Base-by-base conservation (phyloP, 2,113 vertebrate species). In the Pelecanoides urinatrix region DNA sequence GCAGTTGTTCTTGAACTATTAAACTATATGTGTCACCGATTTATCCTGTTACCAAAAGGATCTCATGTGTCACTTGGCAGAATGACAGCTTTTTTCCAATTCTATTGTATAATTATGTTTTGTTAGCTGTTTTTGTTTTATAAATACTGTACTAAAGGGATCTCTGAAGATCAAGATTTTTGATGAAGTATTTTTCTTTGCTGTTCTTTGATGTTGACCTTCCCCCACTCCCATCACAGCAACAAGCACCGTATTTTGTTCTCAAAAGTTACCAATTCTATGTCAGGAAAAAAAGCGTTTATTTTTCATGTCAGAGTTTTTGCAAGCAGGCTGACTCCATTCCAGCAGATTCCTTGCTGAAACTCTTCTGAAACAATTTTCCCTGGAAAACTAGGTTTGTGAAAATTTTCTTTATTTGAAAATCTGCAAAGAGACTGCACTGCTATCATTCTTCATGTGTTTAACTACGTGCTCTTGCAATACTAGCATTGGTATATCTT, bases 61-160 rank as follows among this genome's bases (percentile, higher is more conserved):
- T 91, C 80, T 97, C 67, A 42, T 95, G 86, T 95, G 81, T 96
- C 72, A 70, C 77, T 97, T 97, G 96, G 97, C 96, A 94, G 78
- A 90, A 78, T 83, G 93, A 96, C 94, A 95, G 16, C 82, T 90
- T 94, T 88, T 95, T 87, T 38, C 40, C 42, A 71, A 77, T 32
- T 65, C 91, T 75, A 90, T 95, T 95, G 95, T 95, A 96, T 95
- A 96, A 97, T 95, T 91, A 20, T 97, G 91, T 96, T 97, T 97
- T 97, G 87, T 95, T 96, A 97, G 96, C 96, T 96, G 96, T 88
- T 97, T 96, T 96, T 97, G 91, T 95, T 97, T 96, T 91, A 96
- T 91, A 97, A 97, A 97, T 96, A 96, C 67, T 68, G 34, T 91
- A 72, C 86, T 72, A 34, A 95, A 88, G 32, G 73, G 55, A 96